Evolutionary conservation across 2,113 vertebrate species (phyloP).

Genomic region (Stictonetta naevosa): DNA sequence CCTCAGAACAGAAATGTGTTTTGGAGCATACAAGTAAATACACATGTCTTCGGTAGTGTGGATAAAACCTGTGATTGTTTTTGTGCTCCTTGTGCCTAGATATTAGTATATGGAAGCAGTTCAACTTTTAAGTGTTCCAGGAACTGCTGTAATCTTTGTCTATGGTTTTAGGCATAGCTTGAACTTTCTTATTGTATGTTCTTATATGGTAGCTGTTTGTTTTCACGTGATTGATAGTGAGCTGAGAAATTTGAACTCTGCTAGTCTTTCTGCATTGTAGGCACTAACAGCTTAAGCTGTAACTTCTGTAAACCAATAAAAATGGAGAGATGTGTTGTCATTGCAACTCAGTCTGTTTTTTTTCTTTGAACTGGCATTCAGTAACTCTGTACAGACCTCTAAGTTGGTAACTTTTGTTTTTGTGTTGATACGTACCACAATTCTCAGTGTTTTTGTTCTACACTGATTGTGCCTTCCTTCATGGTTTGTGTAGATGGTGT

Average conservation of each 20-base stretch:
- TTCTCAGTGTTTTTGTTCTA: neutral
- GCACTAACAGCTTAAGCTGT: neutral
- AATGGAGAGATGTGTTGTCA: neutral
- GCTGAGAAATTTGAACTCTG: neutral
- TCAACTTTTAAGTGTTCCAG: conserved; percentile 12
- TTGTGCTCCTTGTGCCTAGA: neutral
- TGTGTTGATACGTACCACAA: neutral
- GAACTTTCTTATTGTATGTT: conserved; percentile 7
- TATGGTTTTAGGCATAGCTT: neutral
- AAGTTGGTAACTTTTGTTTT: neutral
- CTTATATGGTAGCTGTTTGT: conserved; percentile 8
- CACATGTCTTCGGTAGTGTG: neutral
- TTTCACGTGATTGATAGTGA: conserved; percentile 12
- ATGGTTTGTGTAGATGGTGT: neutral
- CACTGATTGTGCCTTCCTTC: neutral
- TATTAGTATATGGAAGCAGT: neutral
- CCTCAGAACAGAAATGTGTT: neutral
- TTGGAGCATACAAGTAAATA: neutral
- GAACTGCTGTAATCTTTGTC: neutral
- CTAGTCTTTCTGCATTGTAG: neutral
- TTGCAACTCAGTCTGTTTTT: neutral
- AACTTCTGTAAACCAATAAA: neutral
- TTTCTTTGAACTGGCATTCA: neutral
- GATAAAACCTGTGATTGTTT: neutral
- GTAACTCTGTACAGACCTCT: neutral